Evolutionary conservation across 2,113 vertebrate species (phyloP).

Genomic region (Tragulus kanchil): DNA sequence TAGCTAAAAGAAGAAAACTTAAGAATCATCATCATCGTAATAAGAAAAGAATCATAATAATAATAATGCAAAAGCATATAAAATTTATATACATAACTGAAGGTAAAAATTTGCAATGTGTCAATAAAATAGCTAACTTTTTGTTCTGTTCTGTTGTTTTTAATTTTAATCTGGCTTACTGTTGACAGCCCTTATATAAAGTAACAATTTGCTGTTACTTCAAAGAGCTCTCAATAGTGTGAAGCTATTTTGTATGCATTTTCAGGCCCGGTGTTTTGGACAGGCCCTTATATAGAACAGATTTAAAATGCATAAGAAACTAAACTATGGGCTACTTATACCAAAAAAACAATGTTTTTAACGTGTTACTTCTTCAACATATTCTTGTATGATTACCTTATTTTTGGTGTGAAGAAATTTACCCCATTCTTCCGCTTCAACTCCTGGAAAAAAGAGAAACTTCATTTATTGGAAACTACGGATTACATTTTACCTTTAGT

Average conservation of each 20-base stretch:
- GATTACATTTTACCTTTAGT: slow-evolving; percentile 50
- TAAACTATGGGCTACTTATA: neutral
- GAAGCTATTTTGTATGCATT: neutral
- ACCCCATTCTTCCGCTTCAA: slow-evolving; percentile 98
- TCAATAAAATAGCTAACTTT: slow-evolving; percentile 50
- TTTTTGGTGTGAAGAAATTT: slow-evolving; percentile 99
- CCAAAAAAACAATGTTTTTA: neutral
- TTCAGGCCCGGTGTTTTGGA: too few relatives aligned
- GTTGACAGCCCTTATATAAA: neutral
- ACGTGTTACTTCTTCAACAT: slow-evolving; percentile 44
- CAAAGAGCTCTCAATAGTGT: neutral
- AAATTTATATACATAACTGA: neutral
- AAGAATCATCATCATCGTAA: neutral
- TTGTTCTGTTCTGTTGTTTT: neutral
- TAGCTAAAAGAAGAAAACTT: slow-evolving; percentile 57
- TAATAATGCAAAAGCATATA: neutral
- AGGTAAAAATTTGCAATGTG: neutral
- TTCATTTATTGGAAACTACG: slow-evolving; percentile 57
- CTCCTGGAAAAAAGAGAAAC: slow-evolving; percentile 90
- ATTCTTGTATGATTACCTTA: slow-evolving; percentile 90
- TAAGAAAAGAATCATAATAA: neutral
- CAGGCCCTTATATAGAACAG: too few relatives aligned
- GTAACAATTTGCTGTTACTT: neutral
- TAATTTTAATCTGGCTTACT: slow-evolving; percentile 23
- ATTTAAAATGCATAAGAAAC: too few relatives aligned